Percentiles rank a stretch among this genome's conserved stretches.
Evolutionary conservation across 1,140 invertebrate species (phyloP).

Genomic region (Thereuonema tuberculata): DNA sequence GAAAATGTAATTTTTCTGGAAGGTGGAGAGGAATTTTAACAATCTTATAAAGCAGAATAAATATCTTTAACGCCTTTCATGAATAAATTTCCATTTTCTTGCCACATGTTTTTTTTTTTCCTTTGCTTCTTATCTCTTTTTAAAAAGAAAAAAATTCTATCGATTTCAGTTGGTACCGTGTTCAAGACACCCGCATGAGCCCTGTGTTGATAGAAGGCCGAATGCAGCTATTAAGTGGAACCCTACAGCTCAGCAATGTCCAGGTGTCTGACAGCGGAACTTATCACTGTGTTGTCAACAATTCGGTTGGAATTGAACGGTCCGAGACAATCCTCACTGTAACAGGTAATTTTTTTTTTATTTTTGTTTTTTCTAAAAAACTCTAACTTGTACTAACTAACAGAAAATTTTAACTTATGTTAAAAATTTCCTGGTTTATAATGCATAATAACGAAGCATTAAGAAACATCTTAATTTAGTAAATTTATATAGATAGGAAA

Average conservation of each 20-base stretch:
- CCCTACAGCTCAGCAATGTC: conserved; percentile 13
- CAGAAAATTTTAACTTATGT: conserved; percentile 2
- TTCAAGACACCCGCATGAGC: conserved; percentile 3
- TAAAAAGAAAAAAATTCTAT: no score
- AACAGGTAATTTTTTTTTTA: conserved; percentile 25
- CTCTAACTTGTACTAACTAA: neutral
- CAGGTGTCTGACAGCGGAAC: conserved; percentile 28
- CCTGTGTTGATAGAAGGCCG: neutral
- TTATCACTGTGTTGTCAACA: conserved; percentile 31
- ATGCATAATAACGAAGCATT: no score
- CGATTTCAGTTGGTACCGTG: conserved; percentile 19
- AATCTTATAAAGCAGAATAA: no score
- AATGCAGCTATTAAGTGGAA: conserved; percentile 5
- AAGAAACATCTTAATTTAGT: no score
- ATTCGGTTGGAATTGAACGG: conserved; percentile 29
- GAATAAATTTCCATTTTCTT: no score
- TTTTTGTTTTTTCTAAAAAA: no score
- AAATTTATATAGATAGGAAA: no score
- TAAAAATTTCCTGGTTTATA: neutral
- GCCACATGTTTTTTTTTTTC: no score
- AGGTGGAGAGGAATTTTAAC: no score
- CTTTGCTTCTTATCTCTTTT: no score
- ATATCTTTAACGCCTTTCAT: no score
- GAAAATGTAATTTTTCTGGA: no score
- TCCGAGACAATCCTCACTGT: conserved; percentile 28